Base-by-base conservation (phyloP, 64 coral and sea anemone species). In the Actinia tenebrosa region DNA sequence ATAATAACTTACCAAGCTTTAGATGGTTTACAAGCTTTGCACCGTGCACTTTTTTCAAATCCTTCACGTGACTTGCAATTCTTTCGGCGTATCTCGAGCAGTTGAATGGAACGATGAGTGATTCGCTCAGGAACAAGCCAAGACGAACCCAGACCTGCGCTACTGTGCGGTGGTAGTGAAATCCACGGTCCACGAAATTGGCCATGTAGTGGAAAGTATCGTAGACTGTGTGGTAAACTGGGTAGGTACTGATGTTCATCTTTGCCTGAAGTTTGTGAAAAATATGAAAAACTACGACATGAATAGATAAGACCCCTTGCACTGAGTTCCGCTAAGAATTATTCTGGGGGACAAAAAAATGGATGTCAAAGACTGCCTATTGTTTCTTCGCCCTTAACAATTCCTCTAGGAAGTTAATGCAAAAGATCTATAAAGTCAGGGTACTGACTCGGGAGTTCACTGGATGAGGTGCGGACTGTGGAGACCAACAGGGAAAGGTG, bases 171-270 rank as follows among this genome's bases (percentile, higher is more conserved):
- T 98, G 95, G 60, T 86, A 89, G 6, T 86, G 72, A 69, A 98
- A 98, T 8, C 84, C 87, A 43, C 91, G 95, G 85, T 98, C 95
- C 78, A 98, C 95, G 91, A 98, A 98, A 3, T 86, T 93, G 77
- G 89, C 85, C 75, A 98, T 27, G 89, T 89, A 98, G 22, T 98
- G 59, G 71, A 98, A 98, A 5, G 86, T 86, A 64, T 98, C 95
- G 17, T 93, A 88, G 25, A 93, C 77, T 53, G 91, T 86, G 37
- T 98, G 95, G 78, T 93, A 98, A 1, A 98, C 89, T 64, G 95
- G 95, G 16, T 98, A 93, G 18, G 37, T 61, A 16, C 63, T 84
- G 10, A 86, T 54, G 0, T 58, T 66, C 44, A 59, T 62, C 75
- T 68, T 86, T 30, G 54, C 59, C 84, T 86, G 16, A 27, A 20